Percentiles rank a stretch among this genome's conserved stretches.
These are phyloP conservation scores for Cirrhinus molitorella DNA, from an alignment of 2,797 vertebrate species.

Conservation along the genomic window DNA sequence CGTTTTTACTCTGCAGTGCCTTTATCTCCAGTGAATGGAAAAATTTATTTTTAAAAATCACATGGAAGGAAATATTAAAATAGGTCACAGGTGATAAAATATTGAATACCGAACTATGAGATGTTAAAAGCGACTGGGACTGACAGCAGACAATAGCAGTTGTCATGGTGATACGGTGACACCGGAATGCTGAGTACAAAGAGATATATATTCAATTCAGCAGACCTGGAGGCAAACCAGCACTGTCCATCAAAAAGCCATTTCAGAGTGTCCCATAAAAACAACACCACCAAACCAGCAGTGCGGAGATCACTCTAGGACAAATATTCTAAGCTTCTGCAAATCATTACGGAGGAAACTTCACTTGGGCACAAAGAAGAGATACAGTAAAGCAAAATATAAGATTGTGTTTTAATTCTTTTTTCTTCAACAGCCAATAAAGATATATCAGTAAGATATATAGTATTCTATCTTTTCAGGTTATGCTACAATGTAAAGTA, in stretches of 20 bases:
- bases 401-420: background rate
- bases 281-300: background rate
- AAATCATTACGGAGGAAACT: slow-evolving; percentile 8
- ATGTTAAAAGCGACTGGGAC: slow-evolving; percentile 1
- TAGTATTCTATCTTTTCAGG: too few relatives aligned
- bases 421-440: background rate
- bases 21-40: background rate
- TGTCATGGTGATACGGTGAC: slow-evolving; percentile 41
- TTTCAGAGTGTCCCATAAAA: slow-evolving; percentile 20
- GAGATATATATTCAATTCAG: slow-evolving; percentile 2
- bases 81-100: slow-evolving; percentile 37
- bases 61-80: slow-evolving; percentile 23
- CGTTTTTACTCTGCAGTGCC: background rate
- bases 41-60: background rate
- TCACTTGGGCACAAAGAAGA: background rate
- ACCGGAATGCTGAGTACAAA: background rate
- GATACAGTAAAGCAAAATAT: background rate
- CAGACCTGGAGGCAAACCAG: slow-evolving; percentile 20
- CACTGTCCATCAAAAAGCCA: slow-evolving; percentile 36
- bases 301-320: slow-evolving; percentile 4
- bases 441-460: background rate
- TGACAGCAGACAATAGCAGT: slow-evolving; percentile 35
- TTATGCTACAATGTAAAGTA: too few relatives aligned
- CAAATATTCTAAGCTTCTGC: background rate
- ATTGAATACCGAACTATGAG: slow-evolving; percentile 16